These are phyloP conservation scores for Propsilocerus akamusi DNA, from an alignment of 1,140 invertebrate genomes.

Conservation along the genomic window DNA sequence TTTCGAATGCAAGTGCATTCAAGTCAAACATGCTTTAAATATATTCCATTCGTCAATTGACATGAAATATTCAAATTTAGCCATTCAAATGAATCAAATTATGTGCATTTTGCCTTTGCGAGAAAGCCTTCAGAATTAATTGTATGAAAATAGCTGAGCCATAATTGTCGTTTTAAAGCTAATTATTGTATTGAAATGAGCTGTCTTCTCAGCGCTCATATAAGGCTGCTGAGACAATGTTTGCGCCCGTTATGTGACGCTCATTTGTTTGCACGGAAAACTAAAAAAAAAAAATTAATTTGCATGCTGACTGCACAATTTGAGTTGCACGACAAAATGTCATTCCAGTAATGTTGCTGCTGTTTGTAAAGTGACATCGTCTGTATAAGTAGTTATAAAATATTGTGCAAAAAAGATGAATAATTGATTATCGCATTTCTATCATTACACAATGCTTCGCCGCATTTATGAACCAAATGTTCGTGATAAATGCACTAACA, in stretches of 20 bases:
- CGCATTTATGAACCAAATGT: not conserved
- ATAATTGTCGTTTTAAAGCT: conserved; percentile 2
- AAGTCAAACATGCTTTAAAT: not conserved
- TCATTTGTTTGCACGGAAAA: not conserved
- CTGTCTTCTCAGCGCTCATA: not conserved
- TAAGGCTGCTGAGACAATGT: no score
- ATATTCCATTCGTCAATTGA: not conserved
- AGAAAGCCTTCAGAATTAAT: conserved; percentile 2
- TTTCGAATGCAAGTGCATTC: no score
- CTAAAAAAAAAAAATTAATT: not conserved
- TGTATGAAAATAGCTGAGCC: not conserved
- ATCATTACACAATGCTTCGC: not conserved
- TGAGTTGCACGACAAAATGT: conserved; percentile 1
- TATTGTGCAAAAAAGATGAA: not conserved
- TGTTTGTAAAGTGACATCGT: not conserved
- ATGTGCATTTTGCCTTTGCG: not conserved
- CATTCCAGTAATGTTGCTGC: not conserved
- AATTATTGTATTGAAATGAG: conserved; percentile 3
- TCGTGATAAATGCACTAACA: not conserved
- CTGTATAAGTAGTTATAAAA: no score
- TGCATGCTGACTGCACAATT: not conserved
- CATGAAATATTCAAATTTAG: conserved; percentile 1
- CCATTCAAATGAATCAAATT: no score
- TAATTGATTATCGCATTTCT: not conserved
- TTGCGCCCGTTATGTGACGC: conserved; percentile 2